Conservation (phyloP, 2,797 vertebrate species). For the Pseudomugil tenellus region DNA sequence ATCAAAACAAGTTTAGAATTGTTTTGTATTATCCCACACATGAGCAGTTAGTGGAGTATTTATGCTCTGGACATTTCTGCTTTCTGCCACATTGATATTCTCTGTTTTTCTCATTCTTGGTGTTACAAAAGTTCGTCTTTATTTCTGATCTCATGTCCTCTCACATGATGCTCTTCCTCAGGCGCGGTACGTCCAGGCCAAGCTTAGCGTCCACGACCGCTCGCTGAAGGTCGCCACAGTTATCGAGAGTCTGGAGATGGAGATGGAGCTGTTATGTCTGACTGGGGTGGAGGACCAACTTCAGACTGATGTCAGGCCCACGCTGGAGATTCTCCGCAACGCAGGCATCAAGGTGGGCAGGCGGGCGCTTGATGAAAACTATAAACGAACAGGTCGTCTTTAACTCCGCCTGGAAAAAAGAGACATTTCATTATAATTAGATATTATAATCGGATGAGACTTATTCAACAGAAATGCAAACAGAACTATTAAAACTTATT, state of each 20-base stretch:
- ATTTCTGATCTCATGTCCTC: conserved; percentile 15
- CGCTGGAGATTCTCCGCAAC: conserved; percentile 95
- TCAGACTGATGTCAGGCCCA: conserved; percentile 93
- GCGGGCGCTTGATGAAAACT: conserved; percentile 1
- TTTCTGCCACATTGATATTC: conserved; percentile 22
- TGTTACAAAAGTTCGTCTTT: conserved; percentile 10
- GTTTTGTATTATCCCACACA: neutral
- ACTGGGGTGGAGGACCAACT: conserved; percentile 97
- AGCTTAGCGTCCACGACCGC: conserved; percentile 96
- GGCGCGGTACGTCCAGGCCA: conserved; percentile 95
- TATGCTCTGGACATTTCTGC: neutral
- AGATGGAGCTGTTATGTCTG: conserved; percentile 97
- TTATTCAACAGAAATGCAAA: too few relatives aligned
- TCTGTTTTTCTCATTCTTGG: neutral
- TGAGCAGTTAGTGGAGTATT: neutral
- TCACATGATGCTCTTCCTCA: conserved; percentile 54
- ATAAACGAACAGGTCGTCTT: conserved; percentile 24
- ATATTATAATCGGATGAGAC: too few relatives aligned
- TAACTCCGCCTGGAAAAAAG: conserved; percentile 1
- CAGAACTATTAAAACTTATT: too few relatives aligned
- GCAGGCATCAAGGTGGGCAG: conserved; percentile 93
- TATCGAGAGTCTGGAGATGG: conserved; percentile 98
- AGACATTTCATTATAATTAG: too few relatives aligned
- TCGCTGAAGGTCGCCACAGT: conserved; percentile 97
- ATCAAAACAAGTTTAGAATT: too few relatives aligned